Percentiles rank a stretch among this genome's conserved stretches.
phyloP scores from a whole-genome alignment of 30 jellyfish, hydroid and myxozoan genomes.

The Catostylus mosaicus region DNA sequence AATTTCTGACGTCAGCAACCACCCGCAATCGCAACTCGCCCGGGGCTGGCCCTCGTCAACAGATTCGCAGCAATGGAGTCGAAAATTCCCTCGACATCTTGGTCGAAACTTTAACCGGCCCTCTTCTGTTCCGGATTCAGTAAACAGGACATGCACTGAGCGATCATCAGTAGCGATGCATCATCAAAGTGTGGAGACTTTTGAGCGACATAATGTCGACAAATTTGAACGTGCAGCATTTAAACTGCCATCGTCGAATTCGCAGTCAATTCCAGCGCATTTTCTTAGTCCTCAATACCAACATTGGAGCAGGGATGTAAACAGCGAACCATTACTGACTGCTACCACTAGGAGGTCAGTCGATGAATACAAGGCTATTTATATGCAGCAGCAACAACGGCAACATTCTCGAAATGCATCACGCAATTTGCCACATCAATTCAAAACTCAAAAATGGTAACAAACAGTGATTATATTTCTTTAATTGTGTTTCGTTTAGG shows the following conservation, averaged over 20 bases:
- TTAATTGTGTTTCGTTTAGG: background rate
- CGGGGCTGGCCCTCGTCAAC: conserved; percentile 56
- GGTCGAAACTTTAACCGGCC: conserved; percentile 34
- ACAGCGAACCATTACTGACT: conserved; percentile 65
- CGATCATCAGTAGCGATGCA: background rate
- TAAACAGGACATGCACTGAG: conserved; percentile 7
- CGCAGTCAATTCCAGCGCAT: conserved; percentile 13
- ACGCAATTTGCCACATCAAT: conserved; percentile 31
- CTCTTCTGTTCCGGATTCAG: conserved; percentile 39
- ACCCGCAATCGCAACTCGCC: background rate
- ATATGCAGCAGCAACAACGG: conserved; percentile 38
- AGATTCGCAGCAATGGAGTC: conserved; percentile 34
- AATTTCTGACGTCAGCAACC: conserved; percentile 2
- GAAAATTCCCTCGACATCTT: conserved; percentile 11
- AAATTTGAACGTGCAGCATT: conserved; percentile 27
- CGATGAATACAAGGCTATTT: conserved; percentile 36
- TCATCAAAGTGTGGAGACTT: conserved; percentile 14
- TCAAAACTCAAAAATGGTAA: conserved; percentile 19
- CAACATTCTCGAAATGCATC: conserved; percentile 27
- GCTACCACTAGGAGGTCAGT: conserved; percentile 49
- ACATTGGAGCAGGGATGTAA: conserved; percentile 56
- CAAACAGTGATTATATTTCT: background rate
- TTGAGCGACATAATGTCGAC: conserved; percentile 18
- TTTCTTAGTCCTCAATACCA: conserved; percentile 23
- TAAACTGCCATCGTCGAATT: background rate